A percentile compares a stretch with the other conserved stretches of the same genome.
These are phyloP conservation scores for Tryphoninae sp. DNA, from an alignment of 2,888 invertebrate species.

Conservation along the genomic window DNA sequence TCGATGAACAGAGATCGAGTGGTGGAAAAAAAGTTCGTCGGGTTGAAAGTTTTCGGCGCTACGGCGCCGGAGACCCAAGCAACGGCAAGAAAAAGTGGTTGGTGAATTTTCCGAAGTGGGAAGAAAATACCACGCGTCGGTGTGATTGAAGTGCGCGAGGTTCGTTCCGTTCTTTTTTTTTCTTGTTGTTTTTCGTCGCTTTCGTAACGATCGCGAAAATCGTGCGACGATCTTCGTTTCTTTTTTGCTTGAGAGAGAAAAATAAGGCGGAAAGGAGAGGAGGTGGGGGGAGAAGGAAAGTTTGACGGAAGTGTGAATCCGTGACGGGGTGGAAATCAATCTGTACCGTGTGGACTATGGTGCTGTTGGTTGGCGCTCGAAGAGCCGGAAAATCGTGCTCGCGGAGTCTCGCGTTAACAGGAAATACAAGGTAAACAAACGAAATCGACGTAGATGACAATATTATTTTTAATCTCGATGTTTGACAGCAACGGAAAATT, in stretches of 20 bases:
- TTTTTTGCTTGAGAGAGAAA: background rate
- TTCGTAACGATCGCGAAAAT: conserved; percentile 13
- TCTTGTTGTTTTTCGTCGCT: conserved; percentile 26
- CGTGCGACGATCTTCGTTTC: conserved; percentile 33
- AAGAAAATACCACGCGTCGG: conserved; percentile 19
- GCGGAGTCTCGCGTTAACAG: conserved; percentile 61
- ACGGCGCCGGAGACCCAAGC: conserved; percentile 8
- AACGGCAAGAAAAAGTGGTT: conserved; percentile 34
- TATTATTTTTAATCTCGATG: background rate
- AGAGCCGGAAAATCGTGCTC: conserved; percentile 59
- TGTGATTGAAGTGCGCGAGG: conserved; percentile 40
- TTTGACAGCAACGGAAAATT: no score
- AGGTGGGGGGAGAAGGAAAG: conserved; percentile 12
- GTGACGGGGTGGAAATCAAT: conserved; percentile 63
- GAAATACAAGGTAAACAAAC: conserved; percentile 63
- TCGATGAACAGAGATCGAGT: conserved; percentile 44
- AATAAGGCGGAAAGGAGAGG: conserved; percentile 5
- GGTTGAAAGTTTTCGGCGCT: conserved; percentile 29
- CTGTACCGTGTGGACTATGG: conserved; percentile 66
- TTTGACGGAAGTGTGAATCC: conserved; percentile 4
- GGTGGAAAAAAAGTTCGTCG: conserved; percentile 24
- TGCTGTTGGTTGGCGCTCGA: conserved; percentile 56
- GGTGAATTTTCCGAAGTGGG: conserved; percentile 21
- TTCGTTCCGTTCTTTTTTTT: conserved; percentile 23
- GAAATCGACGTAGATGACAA: conserved; percentile 32